These are phyloP conservation scores for Ictalurus furcatus DNA, from an alignment of 2,113 vertebrate genomes.

Conservation along the genomic window DNA sequence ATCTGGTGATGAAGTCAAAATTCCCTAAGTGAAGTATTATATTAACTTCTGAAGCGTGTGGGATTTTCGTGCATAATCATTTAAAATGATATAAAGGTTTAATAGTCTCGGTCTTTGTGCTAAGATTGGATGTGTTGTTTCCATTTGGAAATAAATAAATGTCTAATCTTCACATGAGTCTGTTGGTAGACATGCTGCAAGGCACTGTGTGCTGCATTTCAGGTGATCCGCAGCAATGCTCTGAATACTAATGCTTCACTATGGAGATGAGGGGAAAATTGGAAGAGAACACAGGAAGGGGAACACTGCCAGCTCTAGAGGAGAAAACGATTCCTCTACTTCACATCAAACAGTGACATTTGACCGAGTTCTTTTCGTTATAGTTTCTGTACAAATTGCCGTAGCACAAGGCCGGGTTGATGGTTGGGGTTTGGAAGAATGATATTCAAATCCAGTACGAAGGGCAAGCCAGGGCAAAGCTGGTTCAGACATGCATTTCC, in stretches of 20 bases:
- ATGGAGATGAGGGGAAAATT: conserved; percentile 24
- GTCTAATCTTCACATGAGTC: not conserved
- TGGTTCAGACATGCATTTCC: conserved; percentile 12
- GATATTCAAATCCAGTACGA: conserved; percentile 22
- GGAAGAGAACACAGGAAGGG: not conserved
- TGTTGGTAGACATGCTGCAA: conserved; percentile 32
- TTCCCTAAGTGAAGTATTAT: not conserved
- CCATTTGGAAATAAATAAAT: not conserved
- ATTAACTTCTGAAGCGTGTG: not conserved
- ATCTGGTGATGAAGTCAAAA: not conserved
- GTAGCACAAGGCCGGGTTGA: not conserved
- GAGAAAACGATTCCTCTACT: not conserved
- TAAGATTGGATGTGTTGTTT: not conserved
- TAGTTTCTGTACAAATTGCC: not conserved
- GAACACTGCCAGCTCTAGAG: not conserved
- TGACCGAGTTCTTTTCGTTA: conserved; percentile 9
- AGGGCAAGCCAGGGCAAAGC: not conserved
- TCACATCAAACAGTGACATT: conserved; percentile 15
- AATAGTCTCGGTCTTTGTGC: not conserved
- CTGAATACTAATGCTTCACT: conserved; percentile 43
- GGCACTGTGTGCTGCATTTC: conserved; percentile 27
- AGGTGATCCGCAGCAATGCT: conserved; percentile 18
- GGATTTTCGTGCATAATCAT: not conserved
- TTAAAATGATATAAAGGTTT: not conserved
- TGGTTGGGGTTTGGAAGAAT: conserved; percentile 26